phyloP scores from a whole-genome alignment of 2,113 vertebrate species.

The Martes martes region DNA sequence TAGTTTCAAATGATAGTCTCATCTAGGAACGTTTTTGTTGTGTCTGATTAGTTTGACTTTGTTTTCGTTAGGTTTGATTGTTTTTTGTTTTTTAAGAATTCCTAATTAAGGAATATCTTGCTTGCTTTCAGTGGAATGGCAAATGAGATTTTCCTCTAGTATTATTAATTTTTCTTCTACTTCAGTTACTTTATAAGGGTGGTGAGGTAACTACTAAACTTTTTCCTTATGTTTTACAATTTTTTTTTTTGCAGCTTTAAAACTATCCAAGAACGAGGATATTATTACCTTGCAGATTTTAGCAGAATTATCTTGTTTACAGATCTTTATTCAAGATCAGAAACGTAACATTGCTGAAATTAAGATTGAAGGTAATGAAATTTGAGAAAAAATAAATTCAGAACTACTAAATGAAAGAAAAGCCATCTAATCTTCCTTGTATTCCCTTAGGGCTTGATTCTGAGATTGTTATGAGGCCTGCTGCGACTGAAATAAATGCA shows the following conservation, averaged over 20 bases:
- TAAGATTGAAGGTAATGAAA: slow-evolving; percentile 91
- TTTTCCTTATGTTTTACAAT: slow-evolving; percentile 39
- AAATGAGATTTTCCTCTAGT: background rate
- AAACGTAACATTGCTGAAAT: slow-evolving; percentile 93
- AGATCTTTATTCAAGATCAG: slow-evolving; percentile 93
- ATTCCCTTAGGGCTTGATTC: slow-evolving; percentile 90
- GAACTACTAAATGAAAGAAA: background rate
- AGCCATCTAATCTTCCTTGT: slow-evolving; percentile 7
- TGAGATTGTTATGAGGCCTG: slow-evolving; percentile 90
- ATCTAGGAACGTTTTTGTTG: background rate
- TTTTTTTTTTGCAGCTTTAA: slow-evolving; percentile 82
- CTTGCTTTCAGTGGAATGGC: background rate
- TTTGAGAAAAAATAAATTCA: background rate
- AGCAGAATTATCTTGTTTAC: slow-evolving; percentile 92
- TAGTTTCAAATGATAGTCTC: slow-evolving; percentile 25
- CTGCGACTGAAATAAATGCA: slow-evolving; percentile 88
- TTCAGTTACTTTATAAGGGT: background rate
- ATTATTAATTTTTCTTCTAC: background rate
- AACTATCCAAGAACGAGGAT: slow-evolving; percentile 88
- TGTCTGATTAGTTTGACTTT: background rate
- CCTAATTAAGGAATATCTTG: background rate
- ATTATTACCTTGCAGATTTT: slow-evolving; percentile 90
- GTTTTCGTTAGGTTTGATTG: background rate
- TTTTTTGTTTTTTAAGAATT: background rate
- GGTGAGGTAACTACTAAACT: background rate